These are phyloP conservation scores for Synergus laeviventris DNA, from an alignment of 2,888 invertebrate genomes.

Conservation along the genomic window DNA sequence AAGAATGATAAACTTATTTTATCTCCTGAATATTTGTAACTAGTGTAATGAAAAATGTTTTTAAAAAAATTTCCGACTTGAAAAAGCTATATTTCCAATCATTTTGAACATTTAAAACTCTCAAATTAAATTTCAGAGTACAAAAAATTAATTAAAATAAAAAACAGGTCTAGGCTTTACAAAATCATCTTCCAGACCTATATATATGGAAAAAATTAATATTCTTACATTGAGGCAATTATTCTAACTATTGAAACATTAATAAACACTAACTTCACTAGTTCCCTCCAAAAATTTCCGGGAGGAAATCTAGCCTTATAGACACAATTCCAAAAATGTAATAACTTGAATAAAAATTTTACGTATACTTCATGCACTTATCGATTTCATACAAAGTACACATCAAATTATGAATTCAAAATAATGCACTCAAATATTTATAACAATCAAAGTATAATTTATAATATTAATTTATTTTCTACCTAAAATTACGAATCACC, in stretches of 20 bases:
- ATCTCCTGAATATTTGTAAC: too few relatives aligned
- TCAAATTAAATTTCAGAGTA: neutral
- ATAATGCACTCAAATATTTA: neutral
- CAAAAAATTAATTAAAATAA: neutral
- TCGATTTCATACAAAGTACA: neutral
- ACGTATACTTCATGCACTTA: neutral
- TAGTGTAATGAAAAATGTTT: too few relatives aligned
- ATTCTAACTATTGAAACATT: neutral
- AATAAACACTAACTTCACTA: neutral
- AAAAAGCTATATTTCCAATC: neutral
- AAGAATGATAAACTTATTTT: too few relatives aligned
- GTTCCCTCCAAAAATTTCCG: neutral
- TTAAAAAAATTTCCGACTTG: neutral
- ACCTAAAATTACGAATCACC: neutral
- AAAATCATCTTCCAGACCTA: conserved; percentile 3
- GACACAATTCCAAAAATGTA: neutral
- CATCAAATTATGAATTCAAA: neutral
- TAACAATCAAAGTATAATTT: neutral
- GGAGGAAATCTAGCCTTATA: neutral
- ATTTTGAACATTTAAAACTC: neutral
- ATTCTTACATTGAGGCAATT: neutral
- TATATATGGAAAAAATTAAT: neutral
- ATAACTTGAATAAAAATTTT: conserved; percentile 21
- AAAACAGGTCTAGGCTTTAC: neutral
- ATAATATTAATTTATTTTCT: neutral